Evolutionary conservation across 2,888 invertebrate species (phyloP), one percentile per base, ranked within the genome.

Genomic region (Agriopis leucophaearia): DNA sequence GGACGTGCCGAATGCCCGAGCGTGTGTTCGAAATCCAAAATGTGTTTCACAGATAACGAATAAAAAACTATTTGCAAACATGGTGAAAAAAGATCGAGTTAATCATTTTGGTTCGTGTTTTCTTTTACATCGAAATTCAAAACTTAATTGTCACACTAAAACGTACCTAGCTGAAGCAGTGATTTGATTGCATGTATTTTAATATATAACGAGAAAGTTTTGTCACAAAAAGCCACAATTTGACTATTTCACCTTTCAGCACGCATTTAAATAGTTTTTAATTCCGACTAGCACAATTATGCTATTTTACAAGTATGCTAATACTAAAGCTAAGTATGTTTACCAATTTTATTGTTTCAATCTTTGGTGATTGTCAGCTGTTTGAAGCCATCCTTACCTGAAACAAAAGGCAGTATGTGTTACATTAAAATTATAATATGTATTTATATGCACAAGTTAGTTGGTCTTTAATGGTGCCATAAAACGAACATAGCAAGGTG

Each of bases 1-100:
- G 81, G 81, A 82, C 89, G 87, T 86, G 85, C 83, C 81, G 81
- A 85, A 85, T 80, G 78, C 74, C 68, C 78, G 75, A 76, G 79
- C 80, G 82, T 88, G 86, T 86, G 86, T 87, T 85, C 86, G 83
- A 85, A 85, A 78, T 82, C 79, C 78, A 81, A 86, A 82, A 87
- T 86, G 86, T 88, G 85, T 88, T 87, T 84, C 80, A 81, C 78
- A 78, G 77, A 80, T 78, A 65, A 71, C 35, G 60, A 51, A 42
- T 70, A 76, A 79, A 57, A 84, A 84, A 86, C 84, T 86, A 86
- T 87, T 90, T 86, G 83, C 83, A 85, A 89, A 87, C 86, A 87
- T 84, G 80, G 78, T 79, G 79, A 79, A 81, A 87, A 87, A 81
- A 82, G 58, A 67, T 67, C 56, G 38, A 54, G 45, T 57, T 15